A percentile compares a stretch with the other conserved stretches of the same genome.
Conservation (phyloP, 2,888 invertebrate species). For the Drosophila neutralis region DNA sequence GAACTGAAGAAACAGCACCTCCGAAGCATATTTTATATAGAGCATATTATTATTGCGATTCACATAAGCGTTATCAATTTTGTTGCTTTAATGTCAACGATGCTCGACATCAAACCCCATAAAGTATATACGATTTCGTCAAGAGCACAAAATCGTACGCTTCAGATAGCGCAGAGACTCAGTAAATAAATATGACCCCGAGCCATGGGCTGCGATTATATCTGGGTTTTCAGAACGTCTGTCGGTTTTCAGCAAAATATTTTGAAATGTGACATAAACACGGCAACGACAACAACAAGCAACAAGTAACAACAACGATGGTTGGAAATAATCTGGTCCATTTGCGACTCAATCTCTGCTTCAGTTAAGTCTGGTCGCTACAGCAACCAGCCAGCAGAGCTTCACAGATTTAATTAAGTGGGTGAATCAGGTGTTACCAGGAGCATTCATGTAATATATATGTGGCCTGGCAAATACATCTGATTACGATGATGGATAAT, state of each 20-base stretch:
- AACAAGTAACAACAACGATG: constrained; percentile 8
- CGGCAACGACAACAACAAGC: constrained; percentile 3
- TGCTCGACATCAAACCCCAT: too few relatives aligned
- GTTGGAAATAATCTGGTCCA: constrained; percentile 5
- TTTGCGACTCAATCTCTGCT: constrained; percentile 3
- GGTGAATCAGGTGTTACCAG: constrained; percentile 28
- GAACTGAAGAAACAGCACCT: too few relatives aligned
- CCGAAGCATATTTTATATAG: too few relatives aligned
- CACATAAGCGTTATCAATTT: too few relatives aligned
- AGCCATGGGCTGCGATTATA: too few relatives aligned
- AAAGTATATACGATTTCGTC: too few relatives aligned
- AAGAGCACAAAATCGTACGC: too few relatives aligned
- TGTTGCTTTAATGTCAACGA: too few relatives aligned
- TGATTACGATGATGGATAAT: constrained; percentile 45
- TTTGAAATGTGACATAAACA: constrained; percentile 42
- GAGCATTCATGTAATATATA: constrained; percentile 1
- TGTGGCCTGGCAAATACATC: constrained; percentile 2
- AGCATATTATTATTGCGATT: too few relatives aligned
- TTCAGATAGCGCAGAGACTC: too few relatives aligned
- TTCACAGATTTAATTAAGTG: constrained; percentile 43
- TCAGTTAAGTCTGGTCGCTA: background rate
- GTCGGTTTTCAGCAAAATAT: constrained; percentile 12
- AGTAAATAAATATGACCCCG: too few relatives aligned
- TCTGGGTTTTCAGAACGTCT: too few relatives aligned
- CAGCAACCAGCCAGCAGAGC: constrained; percentile 1